Percentiles rank a stretch among this genome's conserved stretches.
Evolutionary conservation across 1,140 invertebrate genomes (phyloP).

Genomic region (Sminthurides bifidus): DNA sequence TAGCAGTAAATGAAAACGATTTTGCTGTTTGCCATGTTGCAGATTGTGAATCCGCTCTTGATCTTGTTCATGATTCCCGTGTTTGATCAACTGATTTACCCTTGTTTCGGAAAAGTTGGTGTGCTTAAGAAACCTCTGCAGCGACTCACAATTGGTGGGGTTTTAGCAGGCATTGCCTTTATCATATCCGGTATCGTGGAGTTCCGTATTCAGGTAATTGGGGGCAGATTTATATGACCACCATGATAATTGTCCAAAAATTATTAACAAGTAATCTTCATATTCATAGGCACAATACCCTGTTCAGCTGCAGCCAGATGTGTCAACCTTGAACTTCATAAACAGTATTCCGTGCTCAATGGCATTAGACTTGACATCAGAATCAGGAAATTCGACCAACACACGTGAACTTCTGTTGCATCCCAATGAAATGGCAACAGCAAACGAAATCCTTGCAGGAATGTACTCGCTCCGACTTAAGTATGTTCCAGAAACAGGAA

Average conservation of each 20-base stretch:
- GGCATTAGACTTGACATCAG: not conserved
- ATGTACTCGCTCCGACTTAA: not conserved
- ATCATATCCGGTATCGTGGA: slow-evolving; percentile 76
- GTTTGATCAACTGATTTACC: slow-evolving; percentile 55
- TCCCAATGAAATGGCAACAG: not conserved
- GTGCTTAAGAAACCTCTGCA: slow-evolving; percentile 55
- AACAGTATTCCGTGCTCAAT: slow-evolving; percentile 41
- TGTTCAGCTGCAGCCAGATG: slow-evolving; percentile 43
- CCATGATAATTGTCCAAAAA: not conserved
- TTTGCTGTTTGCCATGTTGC: not conserved
- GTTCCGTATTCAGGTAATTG: slow-evolving; percentile 51
- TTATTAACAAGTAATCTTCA: not conserved
- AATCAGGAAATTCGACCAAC: not conserved
- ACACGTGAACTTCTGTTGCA: not conserved
- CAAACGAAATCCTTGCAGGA: not conserved
- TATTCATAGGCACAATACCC: slow-evolving; percentile 54
- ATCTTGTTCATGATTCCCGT: slow-evolving; percentile 78
- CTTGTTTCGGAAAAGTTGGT: slow-evolving; percentile 31
- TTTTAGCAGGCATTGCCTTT: slow-evolving; percentile 75
- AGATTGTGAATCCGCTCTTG: slow-evolving; percentile 67
- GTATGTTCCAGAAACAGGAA: too few relatives aligned
- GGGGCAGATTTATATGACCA: not conserved
- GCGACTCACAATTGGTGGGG: slow-evolving; percentile 60
- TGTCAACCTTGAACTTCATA: slow-evolving; percentile 55
- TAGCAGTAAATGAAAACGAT: too few relatives aligned